Evolutionary conservation across 2,113 vertebrate species (phyloP).

Genomic region (Leptobrachium leishanense): DNA sequence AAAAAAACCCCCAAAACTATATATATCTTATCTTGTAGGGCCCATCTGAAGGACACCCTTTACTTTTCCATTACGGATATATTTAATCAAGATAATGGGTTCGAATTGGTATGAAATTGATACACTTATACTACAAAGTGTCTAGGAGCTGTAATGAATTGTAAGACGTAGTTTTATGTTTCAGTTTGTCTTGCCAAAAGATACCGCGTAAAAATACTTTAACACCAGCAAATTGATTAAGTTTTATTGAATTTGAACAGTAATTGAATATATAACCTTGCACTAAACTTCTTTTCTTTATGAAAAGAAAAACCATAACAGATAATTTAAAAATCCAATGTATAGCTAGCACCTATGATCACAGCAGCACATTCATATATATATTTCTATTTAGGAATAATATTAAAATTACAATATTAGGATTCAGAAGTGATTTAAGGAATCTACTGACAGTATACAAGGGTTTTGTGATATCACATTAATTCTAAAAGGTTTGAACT

Average conservation of each 20-base stretch:
- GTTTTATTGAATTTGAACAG: neutral
- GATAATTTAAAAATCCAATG: neutral
- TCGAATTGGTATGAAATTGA: slow-evolving; percentile 10
- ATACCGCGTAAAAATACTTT: neutral
- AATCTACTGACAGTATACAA: too few relatives aligned
- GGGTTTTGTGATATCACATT: too few relatives aligned
- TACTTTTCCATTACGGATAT: slow-evolving; percentile 6
- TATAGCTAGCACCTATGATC: neutral
- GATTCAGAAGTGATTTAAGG: too few relatives aligned
- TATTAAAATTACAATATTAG: too few relatives aligned
- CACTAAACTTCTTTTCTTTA: neutral
- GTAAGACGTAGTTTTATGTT: slow-evolving; percentile 5
- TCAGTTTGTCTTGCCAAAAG: slow-evolving; percentile 1
- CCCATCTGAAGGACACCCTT: slow-evolving; percentile 25
- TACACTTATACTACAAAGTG: slow-evolving; percentile 18
- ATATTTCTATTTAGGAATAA: neutral
- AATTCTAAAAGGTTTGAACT: too few relatives aligned
- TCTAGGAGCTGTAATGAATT: neutral
- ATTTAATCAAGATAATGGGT: slow-evolving; percentile 29
- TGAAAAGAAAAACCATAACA: neutral
- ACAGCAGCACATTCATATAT: neutral
- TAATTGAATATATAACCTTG: neutral
- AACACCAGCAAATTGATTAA: slow-evolving; percentile 8
- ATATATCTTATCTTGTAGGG: neutral
- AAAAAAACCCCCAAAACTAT: neutral